Evolutionary conservation across 2,888 invertebrate genomes (phyloP).

Genomic region (Oscheius sp.): DNA sequence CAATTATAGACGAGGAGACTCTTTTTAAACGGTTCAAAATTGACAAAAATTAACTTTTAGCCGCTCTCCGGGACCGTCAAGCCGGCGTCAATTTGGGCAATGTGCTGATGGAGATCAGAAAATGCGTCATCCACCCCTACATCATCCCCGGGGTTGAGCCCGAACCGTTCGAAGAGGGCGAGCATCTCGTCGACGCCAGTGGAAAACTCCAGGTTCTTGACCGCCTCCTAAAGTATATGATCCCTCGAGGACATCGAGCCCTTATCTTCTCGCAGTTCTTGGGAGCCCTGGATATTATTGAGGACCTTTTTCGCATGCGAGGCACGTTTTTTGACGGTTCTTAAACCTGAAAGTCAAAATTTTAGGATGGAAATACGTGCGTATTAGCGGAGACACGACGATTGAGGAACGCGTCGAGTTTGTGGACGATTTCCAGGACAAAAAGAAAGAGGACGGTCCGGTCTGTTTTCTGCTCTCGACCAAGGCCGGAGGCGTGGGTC

Average conservation of each 20-base stretch:
- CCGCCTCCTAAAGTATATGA: slow-evolving; percentile 72
- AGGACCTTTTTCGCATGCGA: slow-evolving; percentile 74
- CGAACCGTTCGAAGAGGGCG: slow-evolving; percentile 76
- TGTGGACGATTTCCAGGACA: slow-evolving; percentile 74
- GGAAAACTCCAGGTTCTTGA: slow-evolving; percentile 75
- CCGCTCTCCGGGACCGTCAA: background rate
- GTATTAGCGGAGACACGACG: slow-evolving; percentile 75
- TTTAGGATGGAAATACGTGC: slow-evolving; percentile 74
- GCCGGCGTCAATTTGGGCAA: slow-evolving; percentile 54
- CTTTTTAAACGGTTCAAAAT: too few relatives aligned
- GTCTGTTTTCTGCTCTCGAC: slow-evolving; percentile 76
- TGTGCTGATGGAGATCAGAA: slow-evolving; percentile 75
- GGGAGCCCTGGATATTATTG: slow-evolving; percentile 75
- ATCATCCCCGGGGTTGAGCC: slow-evolving; percentile 76
- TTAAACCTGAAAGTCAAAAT: background rate
- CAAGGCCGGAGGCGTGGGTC: slow-evolving; percentile 74
- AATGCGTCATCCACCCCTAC: slow-evolving; percentile 76
- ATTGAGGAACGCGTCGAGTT: slow-evolving; percentile 75
- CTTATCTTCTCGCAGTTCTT: slow-evolving; percentile 76
- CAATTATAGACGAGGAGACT: too few relatives aligned
- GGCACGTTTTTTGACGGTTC: slow-evolving; percentile 35
- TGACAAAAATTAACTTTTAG: background rate
- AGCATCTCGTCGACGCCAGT: slow-evolving; percentile 75
- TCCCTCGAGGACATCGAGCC: slow-evolving; percentile 74
- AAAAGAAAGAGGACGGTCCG: slow-evolving; percentile 64